Conservation (phyloP, 2,888 invertebrate species). For the Drosophila birchii region DNA sequence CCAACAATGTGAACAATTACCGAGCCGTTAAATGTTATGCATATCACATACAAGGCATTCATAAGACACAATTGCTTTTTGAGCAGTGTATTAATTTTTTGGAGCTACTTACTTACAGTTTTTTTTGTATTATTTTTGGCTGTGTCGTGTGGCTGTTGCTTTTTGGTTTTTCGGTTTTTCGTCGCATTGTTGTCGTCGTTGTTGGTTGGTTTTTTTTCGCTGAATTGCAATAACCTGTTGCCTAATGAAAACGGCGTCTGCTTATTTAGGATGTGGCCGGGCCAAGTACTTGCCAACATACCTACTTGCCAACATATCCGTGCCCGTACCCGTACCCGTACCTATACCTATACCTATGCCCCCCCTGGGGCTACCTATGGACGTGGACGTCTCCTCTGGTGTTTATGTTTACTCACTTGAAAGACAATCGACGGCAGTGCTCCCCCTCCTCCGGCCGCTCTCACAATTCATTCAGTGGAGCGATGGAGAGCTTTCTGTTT, state of each 20-base stretch:
- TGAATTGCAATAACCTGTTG: conserved; percentile 82
- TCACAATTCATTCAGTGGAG: conserved; percentile 47
- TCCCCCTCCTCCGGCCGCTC: conserved; percentile 16
- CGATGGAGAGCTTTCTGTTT: conserved; percentile 58
- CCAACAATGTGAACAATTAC: conserved; percentile 24
- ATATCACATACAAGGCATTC: conserved; percentile 35
- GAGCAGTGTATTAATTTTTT: conserved; percentile 73
- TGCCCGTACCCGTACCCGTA: conserved; percentile 9
- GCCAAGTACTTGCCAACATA: conserved; percentile 39
- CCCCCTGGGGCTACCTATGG: conserved; percentile 16
- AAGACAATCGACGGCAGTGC: conserved; percentile 59
- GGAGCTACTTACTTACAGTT: conserved; percentile 70
- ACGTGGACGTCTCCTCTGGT: conserved; percentile 24
- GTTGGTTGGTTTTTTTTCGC: conserved; percentile 58
- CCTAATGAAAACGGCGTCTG: conserved; percentile 72
- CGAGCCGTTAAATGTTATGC: conserved; percentile 30
- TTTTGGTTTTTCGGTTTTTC: conserved; percentile 34
- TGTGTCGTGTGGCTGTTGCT: conserved; percentile 33
- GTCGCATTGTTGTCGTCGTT: conserved; percentile 58
- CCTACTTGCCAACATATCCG: conserved; percentile 30
- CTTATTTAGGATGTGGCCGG: conserved; percentile 76
- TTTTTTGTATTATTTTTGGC: conserved; percentile 38
- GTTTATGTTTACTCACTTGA: conserved; percentile 57
- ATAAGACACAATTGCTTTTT: conserved; percentile 49
- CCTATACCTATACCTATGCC: not conserved